Percentiles rank a stretch among this genome's conserved stretches.
These are phyloP conservation scores for Lithobius niger DNA, from an alignment of 1,140 invertebrate genomes.

Conservation along the genomic window DNA sequence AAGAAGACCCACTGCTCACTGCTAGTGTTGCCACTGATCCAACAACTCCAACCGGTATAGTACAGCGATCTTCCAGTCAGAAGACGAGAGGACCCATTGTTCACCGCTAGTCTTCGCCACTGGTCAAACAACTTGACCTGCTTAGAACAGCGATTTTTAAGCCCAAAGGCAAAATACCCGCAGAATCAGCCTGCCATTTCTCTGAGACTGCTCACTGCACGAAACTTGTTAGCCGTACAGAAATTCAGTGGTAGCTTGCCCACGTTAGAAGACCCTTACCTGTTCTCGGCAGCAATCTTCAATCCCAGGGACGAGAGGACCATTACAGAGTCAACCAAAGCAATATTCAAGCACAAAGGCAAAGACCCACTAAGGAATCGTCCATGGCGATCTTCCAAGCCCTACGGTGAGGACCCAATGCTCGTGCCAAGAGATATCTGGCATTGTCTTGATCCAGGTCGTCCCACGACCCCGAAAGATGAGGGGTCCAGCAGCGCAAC, in stretches of 20 bases:
- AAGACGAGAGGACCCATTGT: not conserved
- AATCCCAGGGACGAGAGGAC: not conserved
- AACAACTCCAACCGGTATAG: not conserved
- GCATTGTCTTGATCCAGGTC: not conserved
- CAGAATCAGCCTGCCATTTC: not conserved
- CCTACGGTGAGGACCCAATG: not conserved
- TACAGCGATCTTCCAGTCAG: not conserved
- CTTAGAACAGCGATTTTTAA: no score
- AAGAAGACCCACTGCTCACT: not conserved
- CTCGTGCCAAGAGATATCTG: not conserved
- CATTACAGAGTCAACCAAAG: not conserved
- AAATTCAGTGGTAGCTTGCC: not conserved
- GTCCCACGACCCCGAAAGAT: not conserved
- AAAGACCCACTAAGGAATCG: not conserved
- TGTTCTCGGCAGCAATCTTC: not conserved
- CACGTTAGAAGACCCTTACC: not conserved
- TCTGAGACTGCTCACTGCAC: not conserved
- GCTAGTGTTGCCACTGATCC: not conserved
- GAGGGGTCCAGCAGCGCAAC: not conserved
- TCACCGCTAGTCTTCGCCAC: not conserved
- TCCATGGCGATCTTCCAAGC: not conserved
- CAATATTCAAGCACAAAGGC: not conserved
- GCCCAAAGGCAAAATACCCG: not conserved
- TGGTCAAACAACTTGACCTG: not conserved
- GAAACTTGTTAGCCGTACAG: not conserved